A percentile compares a stretch with the other conserved stretches of the same genome.
phyloP scores from a whole-genome alignment of 2,888 invertebrate species.

The Drosophila kanekoi region DNA sequence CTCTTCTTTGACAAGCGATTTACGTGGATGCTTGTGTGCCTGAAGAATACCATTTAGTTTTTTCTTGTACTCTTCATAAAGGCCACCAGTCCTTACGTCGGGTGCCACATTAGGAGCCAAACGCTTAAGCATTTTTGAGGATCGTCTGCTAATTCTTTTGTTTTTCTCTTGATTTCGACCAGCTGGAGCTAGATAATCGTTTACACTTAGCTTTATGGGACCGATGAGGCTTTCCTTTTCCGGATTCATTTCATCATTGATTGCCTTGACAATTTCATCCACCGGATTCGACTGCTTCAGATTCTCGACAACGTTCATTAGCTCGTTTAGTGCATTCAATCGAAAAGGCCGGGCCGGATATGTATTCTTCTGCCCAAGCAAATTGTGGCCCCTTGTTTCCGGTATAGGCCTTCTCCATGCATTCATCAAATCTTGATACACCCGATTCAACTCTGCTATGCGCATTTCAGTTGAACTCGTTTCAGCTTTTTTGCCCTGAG shows the following conservation, averaged over 20 bases:
- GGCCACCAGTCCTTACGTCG: slow-evolving; percentile 46
- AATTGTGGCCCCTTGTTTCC: not conserved
- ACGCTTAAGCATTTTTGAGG: slow-evolving; percentile 22
- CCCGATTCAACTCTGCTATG: slow-evolving; percentile 29
- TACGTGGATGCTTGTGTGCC: slow-evolving; percentile 24
- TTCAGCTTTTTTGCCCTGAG: not conserved
- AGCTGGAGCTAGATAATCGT: slow-evolving; percentile 8
- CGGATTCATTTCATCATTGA: slow-evolving; percentile 45
- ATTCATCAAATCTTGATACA: slow-evolving; percentile 37
- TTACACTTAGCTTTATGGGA: not conserved
- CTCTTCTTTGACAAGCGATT: not conserved
- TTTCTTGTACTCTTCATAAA: slow-evolving; percentile 72
- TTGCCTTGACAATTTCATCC: slow-evolving; percentile 50
- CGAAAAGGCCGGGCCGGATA: slow-evolving; percentile 1
- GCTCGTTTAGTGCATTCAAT: slow-evolving; percentile 47
- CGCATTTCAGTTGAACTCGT: slow-evolving; percentile 16
- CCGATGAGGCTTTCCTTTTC: slow-evolving; percentile 10
- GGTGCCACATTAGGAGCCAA: slow-evolving; percentile 19
- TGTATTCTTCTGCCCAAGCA: not conserved
- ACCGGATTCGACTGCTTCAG: slow-evolving; percentile 47
- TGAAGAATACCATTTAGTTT: slow-evolving; percentile 45
- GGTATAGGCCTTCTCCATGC: slow-evolving; percentile 27
- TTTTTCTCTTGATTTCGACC: not conserved
- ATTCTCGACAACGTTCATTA: slow-evolving; percentile 50
- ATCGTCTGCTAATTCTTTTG: not conserved